Percentiles rank a stretch among this genome's conserved stretches.
Conservation (phyloP, 2,113 vertebrate genomes). For the Myotis davidii region DNA sequence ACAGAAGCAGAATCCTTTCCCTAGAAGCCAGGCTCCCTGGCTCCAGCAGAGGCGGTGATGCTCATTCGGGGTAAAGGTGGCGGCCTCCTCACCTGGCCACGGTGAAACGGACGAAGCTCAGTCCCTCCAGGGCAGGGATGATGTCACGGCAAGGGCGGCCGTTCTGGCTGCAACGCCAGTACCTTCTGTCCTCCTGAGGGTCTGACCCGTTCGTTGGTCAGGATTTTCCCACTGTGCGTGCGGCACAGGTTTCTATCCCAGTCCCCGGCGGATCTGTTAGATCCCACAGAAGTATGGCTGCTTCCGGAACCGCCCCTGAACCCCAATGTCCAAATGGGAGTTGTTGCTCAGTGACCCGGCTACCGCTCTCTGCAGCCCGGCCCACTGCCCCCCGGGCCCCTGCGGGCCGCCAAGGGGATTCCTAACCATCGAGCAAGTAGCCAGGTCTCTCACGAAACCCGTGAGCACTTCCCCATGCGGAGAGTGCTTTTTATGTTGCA, state of each 20-base stretch:
- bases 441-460: neutral
- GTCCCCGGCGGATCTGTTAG: constrained; percentile 85
- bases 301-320: constrained; percentile 87
- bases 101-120: constrained; percentile 72
- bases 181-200: constrained; percentile 90
- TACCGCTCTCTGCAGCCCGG: constrained; percentile 70
- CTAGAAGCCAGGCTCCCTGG: neutral
- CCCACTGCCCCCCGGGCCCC: neutral
- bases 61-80: constrained; percentile 63
- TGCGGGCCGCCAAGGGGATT: constrained; percentile 23
- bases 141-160: constrained; percentile 88
- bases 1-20: neutral
- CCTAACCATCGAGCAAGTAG: constrained; percentile 46
- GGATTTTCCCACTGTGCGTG: constrained; percentile 89
- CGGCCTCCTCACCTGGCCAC: constrained; percentile 39
- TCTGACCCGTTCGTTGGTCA: constrained; percentile 88
- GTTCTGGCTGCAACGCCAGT: constrained; percentile 88
- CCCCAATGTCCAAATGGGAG: constrained; percentile 86
- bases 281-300: constrained; percentile 86
- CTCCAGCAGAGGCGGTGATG: neutral
- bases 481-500: neutral
- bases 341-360: constrained; percentile 78
- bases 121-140: constrained; percentile 81
- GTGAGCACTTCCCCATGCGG: too few species aligned
- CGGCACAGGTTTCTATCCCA: constrained; percentile 91